Evolutionary conservation across 2,888 invertebrate genomes (phyloP).

Genomic region (Pollenia angustigena): DNA sequence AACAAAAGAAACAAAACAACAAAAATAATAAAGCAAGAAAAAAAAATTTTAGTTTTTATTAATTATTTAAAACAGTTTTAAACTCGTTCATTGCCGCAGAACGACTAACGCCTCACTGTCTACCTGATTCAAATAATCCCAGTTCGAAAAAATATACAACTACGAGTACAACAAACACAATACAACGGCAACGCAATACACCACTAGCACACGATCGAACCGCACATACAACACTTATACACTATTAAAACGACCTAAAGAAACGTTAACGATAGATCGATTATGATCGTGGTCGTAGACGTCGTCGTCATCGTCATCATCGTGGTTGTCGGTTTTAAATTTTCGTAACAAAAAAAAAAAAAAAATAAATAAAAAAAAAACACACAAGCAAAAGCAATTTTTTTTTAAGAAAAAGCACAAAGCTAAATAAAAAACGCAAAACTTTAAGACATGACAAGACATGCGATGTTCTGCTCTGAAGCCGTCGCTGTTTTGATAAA

Average conservation of each 20-base stretch:
- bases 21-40: neutral
- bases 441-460: slow-evolving; percentile 52
- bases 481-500: slow-evolving; percentile 29
- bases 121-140: slow-evolving; percentile 83
- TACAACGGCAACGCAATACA: slow-evolving; percentile 40
- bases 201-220: slow-evolving; percentile 26
- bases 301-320: slow-evolving; percentile 37
- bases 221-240: slow-evolving; percentile 22
- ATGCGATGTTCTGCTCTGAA: slow-evolving; percentile 49
- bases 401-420: slow-evolving; percentile 2
- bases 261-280: slow-evolving; percentile 54
- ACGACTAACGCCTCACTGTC: slow-evolving; percentile 85
- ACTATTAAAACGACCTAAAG: slow-evolving; percentile 1
- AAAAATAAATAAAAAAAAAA: slow-evolving; percentile 30
- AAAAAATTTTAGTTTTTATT: slow-evolving; percentile 28
- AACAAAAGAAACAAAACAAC: slow-evolving; percentile 12
- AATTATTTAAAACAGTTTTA: slow-evolving; percentile 79
- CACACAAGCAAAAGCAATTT: slow-evolving; percentile 34
- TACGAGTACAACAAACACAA: slow-evolving; percentile 47
- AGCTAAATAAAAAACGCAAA: slow-evolving; percentile 38
- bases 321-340: slow-evolving; percentile 44
- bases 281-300: slow-evolving; percentile 47
- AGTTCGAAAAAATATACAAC: slow-evolving; percentile 71
- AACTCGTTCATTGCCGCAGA: slow-evolving; percentile 85
- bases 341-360: slow-evolving; percentile 53